Conservation (phyloP, 2,113 vertebrate genomes). For the Gobio gobio region DNA sequence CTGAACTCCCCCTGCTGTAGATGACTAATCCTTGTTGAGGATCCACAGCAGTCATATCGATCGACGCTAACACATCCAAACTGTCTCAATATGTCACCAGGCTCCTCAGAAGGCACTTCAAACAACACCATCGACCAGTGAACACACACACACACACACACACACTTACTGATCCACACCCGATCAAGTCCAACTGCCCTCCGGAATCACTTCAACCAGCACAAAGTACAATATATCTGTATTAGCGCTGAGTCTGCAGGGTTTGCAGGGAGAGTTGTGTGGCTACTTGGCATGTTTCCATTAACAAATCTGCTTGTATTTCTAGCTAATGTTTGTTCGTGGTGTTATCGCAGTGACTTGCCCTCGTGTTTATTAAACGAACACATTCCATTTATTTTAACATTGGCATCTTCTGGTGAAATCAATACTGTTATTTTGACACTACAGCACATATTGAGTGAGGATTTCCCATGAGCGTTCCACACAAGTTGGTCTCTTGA, state of each 20-base stretch:
- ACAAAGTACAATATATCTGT: slow-evolving; percentile 32
- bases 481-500: not conserved
- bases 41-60: slow-evolving; percentile 49
- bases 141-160: slow-evolving; percentile 32
- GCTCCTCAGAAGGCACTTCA: slow-evolving; percentile 44
- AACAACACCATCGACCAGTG: slow-evolving; percentile 33
- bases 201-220: slow-evolving; percentile 20
- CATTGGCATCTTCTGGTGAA: slow-evolving; percentile 8
- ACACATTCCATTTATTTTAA: slow-evolving; percentile 27
- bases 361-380: slow-evolving; percentile 26
- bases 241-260: slow-evolving; percentile 24
- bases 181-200: slow-evolving; percentile 5
- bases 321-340: slow-evolving; percentile 12
- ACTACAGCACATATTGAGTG: slow-evolving; percentile 23
- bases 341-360: not conserved
- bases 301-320: slow-evolving; percentile 17
- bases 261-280: not conserved
- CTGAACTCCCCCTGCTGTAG: slow-evolving; percentile 22
- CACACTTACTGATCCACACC: slow-evolving; percentile 28
- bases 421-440: slow-evolving; percentile 32
- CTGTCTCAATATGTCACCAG: slow-evolving; percentile 46
- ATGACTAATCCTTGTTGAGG: slow-evolving; percentile 42
- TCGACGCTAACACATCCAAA: slow-evolving; percentile 43
- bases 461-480: slow-evolving; percentile 7
- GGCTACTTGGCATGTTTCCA: slow-evolving; percentile 6